These are phyloP conservation scores for Anthopleura sola DNA, from an alignment of 64 coral and sea anemone genomes.

Conservation along the genomic window DNA sequence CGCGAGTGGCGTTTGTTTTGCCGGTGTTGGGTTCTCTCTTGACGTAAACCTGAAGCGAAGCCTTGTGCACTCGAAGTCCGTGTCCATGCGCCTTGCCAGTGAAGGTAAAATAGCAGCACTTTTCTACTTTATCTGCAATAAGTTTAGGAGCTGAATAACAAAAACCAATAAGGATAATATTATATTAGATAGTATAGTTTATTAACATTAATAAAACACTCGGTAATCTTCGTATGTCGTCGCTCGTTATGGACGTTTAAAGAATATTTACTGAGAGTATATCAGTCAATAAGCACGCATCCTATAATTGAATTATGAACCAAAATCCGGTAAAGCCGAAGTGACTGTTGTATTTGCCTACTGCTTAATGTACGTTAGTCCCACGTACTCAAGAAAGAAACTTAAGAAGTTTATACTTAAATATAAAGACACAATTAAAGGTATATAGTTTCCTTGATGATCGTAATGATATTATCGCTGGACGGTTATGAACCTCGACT, in stretches of 20 bases:
- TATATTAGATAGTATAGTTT: not conserved
- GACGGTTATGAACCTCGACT: not conserved
- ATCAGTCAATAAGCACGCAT: not conserved
- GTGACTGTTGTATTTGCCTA: not conserved
- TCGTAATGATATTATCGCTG: not conserved
- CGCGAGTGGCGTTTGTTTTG: constrained; percentile 11
- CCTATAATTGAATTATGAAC: not conserved
- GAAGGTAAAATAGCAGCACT: constrained; percentile 12
- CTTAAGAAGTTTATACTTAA: not conserved
- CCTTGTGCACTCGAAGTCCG: not conserved
- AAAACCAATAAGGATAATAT: not conserved
- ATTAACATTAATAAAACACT: not conserved
- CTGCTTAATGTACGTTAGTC: not conserved
- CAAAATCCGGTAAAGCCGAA: not conserved
- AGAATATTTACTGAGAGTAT: not conserved
- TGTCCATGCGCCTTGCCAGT: not conserved
- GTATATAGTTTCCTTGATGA: constrained; percentile 14
- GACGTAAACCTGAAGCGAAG: constrained; percentile 6
- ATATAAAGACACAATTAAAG: not conserved
- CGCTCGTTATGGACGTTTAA: not conserved
- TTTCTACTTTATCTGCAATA: not conserved
- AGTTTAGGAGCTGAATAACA: not conserved
- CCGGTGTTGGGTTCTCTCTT: constrained; percentile 11
- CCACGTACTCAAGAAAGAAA: not conserved
- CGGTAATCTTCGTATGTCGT: not conserved